A percentile compares a stretch with the other conserved stretches of the same genome.
Evolutionary conservation across 2,113 vertebrate genomes (phyloP).

Genomic region (Austrofundulus limnaeus): DNA sequence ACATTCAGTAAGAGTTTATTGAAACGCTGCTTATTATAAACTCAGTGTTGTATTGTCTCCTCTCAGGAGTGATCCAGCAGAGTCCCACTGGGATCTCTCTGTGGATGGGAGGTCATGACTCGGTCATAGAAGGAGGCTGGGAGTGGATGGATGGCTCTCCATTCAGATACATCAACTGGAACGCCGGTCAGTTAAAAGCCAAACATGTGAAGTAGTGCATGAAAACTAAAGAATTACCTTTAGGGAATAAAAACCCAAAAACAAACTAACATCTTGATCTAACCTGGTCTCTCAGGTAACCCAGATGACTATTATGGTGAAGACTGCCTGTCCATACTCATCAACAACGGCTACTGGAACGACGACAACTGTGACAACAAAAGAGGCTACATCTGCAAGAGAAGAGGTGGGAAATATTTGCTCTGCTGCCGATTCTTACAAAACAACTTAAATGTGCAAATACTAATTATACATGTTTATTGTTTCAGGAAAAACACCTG

Average conservation of each 20-base stretch:
- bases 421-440: not conserved
- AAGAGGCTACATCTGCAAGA: slow-evolving; percentile 80
- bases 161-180: slow-evolving; percentile 79
- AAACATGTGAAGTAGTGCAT: not conserved
- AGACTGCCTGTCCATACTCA: slow-evolving; percentile 76
- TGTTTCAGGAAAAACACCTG: slow-evolving; percentile 71
- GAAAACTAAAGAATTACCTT: too few species aligned
- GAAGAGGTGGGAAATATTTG: slow-evolving; percentile 63
- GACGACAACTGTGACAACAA: slow-evolving; percentile 77
- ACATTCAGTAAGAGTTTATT: not conserved
- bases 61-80: slow-evolving; percentile 66
- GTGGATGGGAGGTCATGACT: slow-evolving; percentile 82
- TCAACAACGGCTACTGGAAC: slow-evolving; percentile 78
- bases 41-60: slow-evolving; percentile 1
- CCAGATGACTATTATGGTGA: slow-evolving; percentile 76
- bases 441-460: too few species aligned
- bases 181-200: slow-evolving; percentile 56
- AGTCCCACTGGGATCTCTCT: slow-evolving; percentile 75
- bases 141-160: slow-evolving; percentile 76
- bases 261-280: not conserved
- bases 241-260: too few species aligned
- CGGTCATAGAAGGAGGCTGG: slow-evolving; percentile 78
- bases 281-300: slow-evolving; percentile 62
- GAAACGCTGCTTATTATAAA: too few species aligned
- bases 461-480: too few species aligned